Base-by-base conservation (phyloP, 2,888 invertebrate genomes). In the Aromia moschata region DNA sequence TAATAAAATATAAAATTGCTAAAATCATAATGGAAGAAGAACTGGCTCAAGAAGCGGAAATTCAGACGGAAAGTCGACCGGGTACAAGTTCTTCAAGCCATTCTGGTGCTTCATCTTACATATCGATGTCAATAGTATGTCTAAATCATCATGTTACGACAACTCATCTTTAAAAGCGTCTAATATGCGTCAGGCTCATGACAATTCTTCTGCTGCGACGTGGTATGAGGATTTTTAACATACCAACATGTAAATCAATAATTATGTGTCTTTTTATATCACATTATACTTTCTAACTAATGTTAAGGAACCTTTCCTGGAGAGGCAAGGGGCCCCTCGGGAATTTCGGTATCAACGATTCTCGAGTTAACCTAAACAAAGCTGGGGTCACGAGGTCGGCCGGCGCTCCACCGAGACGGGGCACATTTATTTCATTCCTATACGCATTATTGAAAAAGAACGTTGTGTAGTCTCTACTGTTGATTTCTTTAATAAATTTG, bases 21-120 rank as follows among this genome's bases (percentile, higher is more conserved):
- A 44, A 60, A 44, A 25, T 60, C 9, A 51, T 60, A 43, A 60
- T 60, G 56, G 41, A 60, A 56, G 59, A 60, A 51, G 59, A 60
- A 45, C 20, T 58, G 20, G 41, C 43, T 33, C 37, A 59, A 59
- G 15, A 53, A 36, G 58, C 15, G 30, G 52, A 59, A 53, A 53
- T 40, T 37, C 46, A 46, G 43, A 41, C 31, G 44, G 25, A 37
- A 53, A 53, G 38, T 38, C 46, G 41, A 33, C 5, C 33, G 33
- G 33, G 33, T 10, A 33, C 33, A 33, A 7, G 33, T 33, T 33
- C n/a, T 33, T 33, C 33, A 33, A 33, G n/a, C 33, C 2, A 33
- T 33, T 33, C 33, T 11, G 33, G 10, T 33, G 33, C 33, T 33
- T 3, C 33, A 25, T 9, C 25, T 25, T 25, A 25, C 25, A 25